Conservation (phyloP, 2,888 invertebrate genomes). For the Helicoverpa assulta region DNA sequence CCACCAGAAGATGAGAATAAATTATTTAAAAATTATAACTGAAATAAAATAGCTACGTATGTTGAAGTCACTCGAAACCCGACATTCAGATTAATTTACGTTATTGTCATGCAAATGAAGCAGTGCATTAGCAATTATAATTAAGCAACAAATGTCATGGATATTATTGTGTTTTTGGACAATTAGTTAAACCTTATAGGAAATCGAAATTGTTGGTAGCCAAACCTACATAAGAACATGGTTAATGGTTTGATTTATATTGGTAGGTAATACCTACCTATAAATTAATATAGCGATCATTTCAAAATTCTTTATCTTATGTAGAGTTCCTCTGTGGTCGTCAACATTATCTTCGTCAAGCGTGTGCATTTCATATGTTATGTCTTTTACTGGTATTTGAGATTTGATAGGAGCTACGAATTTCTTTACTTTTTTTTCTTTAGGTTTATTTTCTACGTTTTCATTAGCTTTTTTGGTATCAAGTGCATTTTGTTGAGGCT, state of each 20-base stretch:
- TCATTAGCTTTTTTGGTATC: slow-evolving; percentile 4
- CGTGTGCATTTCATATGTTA: slow-evolving; percentile 67
- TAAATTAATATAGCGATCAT: slow-evolving; percentile 70
- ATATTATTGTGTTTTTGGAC: slow-evolving; percentile 5
- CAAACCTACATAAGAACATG: too few species aligned
- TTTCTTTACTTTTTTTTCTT: slow-evolving; percentile 74
- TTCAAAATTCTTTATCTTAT: slow-evolving; percentile 53
- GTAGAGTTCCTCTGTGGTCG: slow-evolving; percentile 19
- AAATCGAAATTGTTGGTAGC: too few species aligned
- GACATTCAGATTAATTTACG: background rate
- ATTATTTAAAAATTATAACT: background rate
- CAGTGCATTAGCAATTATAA: slow-evolving; percentile 33
- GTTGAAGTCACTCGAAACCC: background rate
- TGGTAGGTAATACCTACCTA: slow-evolving; percentile 61
- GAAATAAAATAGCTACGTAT: background rate
- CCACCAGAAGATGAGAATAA: slow-evolving; percentile 3
- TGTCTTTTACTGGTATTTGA: slow-evolving; percentile 75
- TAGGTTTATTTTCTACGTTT: slow-evolving; percentile 13
- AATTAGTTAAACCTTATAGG: background rate
- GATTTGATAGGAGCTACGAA: slow-evolving; percentile 80
- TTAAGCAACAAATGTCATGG: slow-evolving; percentile 12
- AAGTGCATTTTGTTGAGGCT: slow-evolving; percentile 64
- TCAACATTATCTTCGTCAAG: slow-evolving; percentile 64
- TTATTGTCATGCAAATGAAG: background rate
- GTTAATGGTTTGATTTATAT: background rate